Evolutionary conservation across 2,888 invertebrate species (phyloP), one percentile per base, ranked within the genome.

Genomic region (Gryllus longicercus): DNA sequence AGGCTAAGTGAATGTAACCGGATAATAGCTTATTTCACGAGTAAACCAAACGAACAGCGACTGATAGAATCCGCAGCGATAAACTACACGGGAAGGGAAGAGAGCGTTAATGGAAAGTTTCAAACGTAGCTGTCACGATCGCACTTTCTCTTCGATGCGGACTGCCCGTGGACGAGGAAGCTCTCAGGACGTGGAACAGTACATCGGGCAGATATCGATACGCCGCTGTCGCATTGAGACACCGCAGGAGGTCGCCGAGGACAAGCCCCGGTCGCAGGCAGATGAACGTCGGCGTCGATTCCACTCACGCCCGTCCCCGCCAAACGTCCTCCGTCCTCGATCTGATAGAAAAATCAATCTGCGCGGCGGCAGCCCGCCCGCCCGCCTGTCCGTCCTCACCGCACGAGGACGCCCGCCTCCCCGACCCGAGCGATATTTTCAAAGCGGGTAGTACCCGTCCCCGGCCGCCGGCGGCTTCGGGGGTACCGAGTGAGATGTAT

Each of bases 1-100:
- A 63, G 63, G n/a, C 16, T 63, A 63, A 63, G 63, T 63, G 63
- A 63, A 63, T 63, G 63, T 63, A 18, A 63, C 63, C 63, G n/a
- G 63, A 16, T 63, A 63, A 63, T 63, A n/a, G 11, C 14, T 63
- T 63, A 63, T 63, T 63, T 63, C 14, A 63, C 63, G 63, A 63
- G 63, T 4, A 63, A 63, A 11, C n/a, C 3, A 63, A 63, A 63
- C 63, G 63, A n/a, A 63, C 63, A 63, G 63, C 14, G 12, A 5
- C n/a, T 63, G 63, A 63, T 38, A 38, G 38, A 63, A n/a, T 63
- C 63, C 16, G 63, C 63, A 63, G 38, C n/a, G 63, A 63, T 14
- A 63, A 63, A 63, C 14, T 63, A 63, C 16, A 38, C 38, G 38
- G 38, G 38, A 8, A 8, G 38, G 38, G 38, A 38, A 38, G 38